Conservation (phyloP, 2,888 invertebrate genomes). For the Chrysomela aeneicollis region DNA sequence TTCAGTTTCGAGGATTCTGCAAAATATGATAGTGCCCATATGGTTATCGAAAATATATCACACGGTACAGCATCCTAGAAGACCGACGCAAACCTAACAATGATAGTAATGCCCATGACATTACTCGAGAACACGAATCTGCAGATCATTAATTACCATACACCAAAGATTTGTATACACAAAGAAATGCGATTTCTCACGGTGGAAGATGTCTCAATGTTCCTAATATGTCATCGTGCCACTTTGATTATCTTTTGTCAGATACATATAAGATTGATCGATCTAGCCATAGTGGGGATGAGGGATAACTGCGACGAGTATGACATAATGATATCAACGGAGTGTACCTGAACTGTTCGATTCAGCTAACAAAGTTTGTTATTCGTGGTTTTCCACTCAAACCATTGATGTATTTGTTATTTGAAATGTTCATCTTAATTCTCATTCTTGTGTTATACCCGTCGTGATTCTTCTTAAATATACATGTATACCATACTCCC, state of each 20-base stretch:
- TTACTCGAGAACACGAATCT: slow-evolving; percentile 11
- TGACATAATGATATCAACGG: neutral
- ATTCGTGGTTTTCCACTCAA: no score
- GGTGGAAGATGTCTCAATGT: slow-evolving; percentile 30
- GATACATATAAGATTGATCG: slow-evolving; percentile 43
- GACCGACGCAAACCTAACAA: slow-evolving; percentile 21
- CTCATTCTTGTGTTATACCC: no score
- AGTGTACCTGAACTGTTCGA: no score
- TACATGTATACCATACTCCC: no score
- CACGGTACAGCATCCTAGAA: slow-evolving; percentile 11
- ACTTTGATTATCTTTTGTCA: slow-evolving; percentile 37
- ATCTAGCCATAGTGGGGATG: slow-evolving; percentile 35
- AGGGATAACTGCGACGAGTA: slow-evolving; percentile 27
- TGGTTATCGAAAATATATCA: slow-evolving; percentile 10
- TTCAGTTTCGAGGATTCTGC: neutral
- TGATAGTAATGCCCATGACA: slow-evolving; percentile 29
- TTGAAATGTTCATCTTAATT: no score
- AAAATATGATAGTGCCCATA: neutral
- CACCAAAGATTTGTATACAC: slow-evolving; percentile 24
- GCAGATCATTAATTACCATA: slow-evolving; percentile 32
- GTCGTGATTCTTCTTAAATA: no score
- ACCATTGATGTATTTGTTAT: no score
- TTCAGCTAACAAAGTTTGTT: no score
- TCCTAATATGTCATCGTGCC: slow-evolving; percentile 43
- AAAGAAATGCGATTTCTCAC: slow-evolving; percentile 40